These are phyloP conservation scores for Pelochelys cantorii DNA, from an alignment of 2,797 vertebrate genomes.

Conservation along the genomic window DNA sequence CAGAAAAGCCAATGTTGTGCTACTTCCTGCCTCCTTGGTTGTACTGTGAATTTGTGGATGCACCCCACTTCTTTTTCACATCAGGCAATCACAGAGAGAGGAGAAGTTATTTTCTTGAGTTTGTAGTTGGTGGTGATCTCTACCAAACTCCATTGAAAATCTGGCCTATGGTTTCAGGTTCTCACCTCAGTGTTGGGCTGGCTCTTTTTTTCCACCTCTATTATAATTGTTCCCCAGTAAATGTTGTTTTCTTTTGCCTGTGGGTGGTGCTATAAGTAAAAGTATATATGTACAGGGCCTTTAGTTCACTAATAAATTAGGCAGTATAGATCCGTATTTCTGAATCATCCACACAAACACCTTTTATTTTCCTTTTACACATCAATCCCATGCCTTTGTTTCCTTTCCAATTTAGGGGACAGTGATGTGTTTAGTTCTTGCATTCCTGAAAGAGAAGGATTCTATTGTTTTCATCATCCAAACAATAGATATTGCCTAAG, in stretches of 20 bases:
- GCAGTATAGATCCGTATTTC: neutral
- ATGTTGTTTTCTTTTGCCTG: neutral
- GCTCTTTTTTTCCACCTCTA: neutral
- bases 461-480: neutral
- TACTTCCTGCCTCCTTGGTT: neutral
- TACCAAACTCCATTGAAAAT: neutral
- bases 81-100: neutral
- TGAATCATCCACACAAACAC: neutral
- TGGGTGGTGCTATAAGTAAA: fast-evolving
- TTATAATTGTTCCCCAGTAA: neutral
- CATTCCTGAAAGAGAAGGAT: neutral
- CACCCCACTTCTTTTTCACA: neutral
- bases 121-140: neutral
- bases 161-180: neutral
- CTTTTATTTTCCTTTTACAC: neutral
- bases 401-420: neutral
- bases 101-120: neutral
- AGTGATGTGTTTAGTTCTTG: neutral
- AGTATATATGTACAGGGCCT: neutral
- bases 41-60: neutral
- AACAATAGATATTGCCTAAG: neutral
- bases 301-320: neutral
- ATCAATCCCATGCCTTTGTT: neutral
- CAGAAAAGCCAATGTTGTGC: neutral
- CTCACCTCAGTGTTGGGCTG: neutral